Conservation (phyloP, 2,113 vertebrate species). For the Psittacus erithacus region DNA sequence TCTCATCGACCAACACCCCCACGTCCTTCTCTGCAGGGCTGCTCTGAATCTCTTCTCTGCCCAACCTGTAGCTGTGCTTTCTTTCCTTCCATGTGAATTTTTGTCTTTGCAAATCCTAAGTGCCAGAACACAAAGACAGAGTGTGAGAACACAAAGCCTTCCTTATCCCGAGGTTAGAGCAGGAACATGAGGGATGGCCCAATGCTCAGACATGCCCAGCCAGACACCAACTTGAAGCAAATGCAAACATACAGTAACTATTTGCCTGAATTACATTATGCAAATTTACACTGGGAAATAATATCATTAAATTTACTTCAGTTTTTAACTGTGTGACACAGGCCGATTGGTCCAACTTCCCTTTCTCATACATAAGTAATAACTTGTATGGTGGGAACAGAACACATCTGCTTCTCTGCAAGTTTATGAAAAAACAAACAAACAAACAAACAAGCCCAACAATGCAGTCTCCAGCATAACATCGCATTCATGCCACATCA, state of each 20-base stretch:
- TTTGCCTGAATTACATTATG: neutral
- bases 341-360: neutral
- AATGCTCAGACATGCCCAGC: neutral
- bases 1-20: too few species aligned
- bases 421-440: neutral
- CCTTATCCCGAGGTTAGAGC: rapidly evolving
- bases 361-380: neutral
- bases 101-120: neutral
- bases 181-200: neutral
- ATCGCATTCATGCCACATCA: neutral
- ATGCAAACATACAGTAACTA: neutral
- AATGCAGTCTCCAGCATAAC: neutral
- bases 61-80: neutral
- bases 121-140: neutral
- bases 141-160: neutral
- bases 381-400: neutral
- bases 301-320: neutral
- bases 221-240: neutral
- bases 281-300: neutral
- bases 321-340: neutral
- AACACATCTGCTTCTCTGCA: neutral
- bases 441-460: neutral
- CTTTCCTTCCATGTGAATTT: neutral
- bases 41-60: neutral
- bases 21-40: too few species aligned